phyloP scores from a whole-genome alignment of 1,140 invertebrate genomes.

The Orchestia grillus region DNA sequence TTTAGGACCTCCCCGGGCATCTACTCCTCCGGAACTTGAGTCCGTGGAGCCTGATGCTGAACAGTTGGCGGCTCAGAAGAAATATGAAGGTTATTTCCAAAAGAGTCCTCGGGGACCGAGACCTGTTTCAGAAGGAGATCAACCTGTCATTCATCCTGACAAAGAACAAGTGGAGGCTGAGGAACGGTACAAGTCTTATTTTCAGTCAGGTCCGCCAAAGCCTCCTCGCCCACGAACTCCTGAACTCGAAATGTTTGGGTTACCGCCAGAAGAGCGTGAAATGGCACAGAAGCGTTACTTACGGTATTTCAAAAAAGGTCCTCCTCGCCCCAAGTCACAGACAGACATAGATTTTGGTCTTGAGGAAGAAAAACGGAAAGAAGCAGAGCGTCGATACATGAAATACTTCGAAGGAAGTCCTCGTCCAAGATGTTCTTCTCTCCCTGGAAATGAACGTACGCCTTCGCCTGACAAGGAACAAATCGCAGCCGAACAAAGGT shows the following conservation, averaged over 20 bases:
- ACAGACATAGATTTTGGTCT: slow-evolving; percentile 28
- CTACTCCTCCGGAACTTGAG: slow-evolving; percentile 56
- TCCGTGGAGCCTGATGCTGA: slow-evolving; percentile 60
- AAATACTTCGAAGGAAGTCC: slow-evolving; percentile 65
- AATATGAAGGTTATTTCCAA: slow-evolving; percentile 63
- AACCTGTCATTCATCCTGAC: slow-evolving; percentile 16
- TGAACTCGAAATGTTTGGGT: slow-evolving; percentile 53
- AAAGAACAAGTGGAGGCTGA: slow-evolving; percentile 48
- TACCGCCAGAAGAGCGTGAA: slow-evolving; percentile 60
- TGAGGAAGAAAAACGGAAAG: slow-evolving; percentile 51
- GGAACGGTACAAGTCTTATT: slow-evolving; percentile 59
- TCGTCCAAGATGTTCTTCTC: slow-evolving; percentile 54
- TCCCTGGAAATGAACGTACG: slow-evolving; percentile 2
- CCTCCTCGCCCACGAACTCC: slow-evolving; percentile 22
- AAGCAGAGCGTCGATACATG: slow-evolving; percentile 56
- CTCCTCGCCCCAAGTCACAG: slow-evolving; percentile 57
- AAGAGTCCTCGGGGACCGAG: slow-evolving; percentile 61
- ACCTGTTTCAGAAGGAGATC: slow-evolving; percentile 52
- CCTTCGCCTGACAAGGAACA: slow-evolving; percentile 58
- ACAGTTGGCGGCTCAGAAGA: slow-evolving; percentile 60
- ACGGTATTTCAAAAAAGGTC: slow-evolving; percentile 62
- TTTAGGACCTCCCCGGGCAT: slow-evolving; percentile 62
- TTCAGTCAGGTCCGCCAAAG: slow-evolving; percentile 61
- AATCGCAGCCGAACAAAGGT: slow-evolving; percentile 58
- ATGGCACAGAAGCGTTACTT: slow-evolving; percentile 64